phyloP scores from a whole-genome alignment of 2,113 vertebrate species.

The Pteruthius melanotis region DNA sequence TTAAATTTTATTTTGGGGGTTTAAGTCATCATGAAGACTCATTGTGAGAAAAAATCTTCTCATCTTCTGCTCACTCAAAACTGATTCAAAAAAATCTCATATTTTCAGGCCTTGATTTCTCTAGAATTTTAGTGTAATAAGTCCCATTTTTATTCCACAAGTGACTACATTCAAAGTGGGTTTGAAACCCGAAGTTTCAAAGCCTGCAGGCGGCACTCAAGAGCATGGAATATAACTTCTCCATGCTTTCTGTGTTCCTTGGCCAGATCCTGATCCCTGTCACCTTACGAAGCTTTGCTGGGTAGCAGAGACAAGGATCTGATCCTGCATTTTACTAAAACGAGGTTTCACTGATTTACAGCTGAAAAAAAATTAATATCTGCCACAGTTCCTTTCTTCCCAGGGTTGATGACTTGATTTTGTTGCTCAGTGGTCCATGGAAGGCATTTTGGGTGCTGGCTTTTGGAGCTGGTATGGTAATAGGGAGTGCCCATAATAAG shows the following conservation, averaged over 20 bases:
- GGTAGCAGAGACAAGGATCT: not conserved
- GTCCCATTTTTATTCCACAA: not conserved
- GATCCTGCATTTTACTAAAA: not conserved
- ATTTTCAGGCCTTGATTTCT: not conserved
- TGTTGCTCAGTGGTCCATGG: not conserved
- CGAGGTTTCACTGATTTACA: not conserved
- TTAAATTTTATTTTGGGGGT: not conserved
- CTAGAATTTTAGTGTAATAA: not conserved
- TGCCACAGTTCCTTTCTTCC: not conserved
- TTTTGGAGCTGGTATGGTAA: not conserved
- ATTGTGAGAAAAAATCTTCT: not conserved
- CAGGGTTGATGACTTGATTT: not conserved
- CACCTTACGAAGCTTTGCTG: not conserved
- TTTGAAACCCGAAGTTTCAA: not conserved
- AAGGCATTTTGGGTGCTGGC: not conserved
- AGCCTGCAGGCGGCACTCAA: constrained; percentile 56
- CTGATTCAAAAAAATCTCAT: accelerated
- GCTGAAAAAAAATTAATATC: accelerated
- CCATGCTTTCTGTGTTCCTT: not conserved
- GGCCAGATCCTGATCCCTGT: not conserved
- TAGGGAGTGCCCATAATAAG: accelerated
- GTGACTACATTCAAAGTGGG: not conserved
- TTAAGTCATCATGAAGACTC: not conserved
- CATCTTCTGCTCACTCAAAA: not conserved
- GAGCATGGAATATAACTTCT: not conserved